phyloP scores from a whole-genome alignment of 2,888 invertebrate genomes.

The Aquatica leii region DNA sequence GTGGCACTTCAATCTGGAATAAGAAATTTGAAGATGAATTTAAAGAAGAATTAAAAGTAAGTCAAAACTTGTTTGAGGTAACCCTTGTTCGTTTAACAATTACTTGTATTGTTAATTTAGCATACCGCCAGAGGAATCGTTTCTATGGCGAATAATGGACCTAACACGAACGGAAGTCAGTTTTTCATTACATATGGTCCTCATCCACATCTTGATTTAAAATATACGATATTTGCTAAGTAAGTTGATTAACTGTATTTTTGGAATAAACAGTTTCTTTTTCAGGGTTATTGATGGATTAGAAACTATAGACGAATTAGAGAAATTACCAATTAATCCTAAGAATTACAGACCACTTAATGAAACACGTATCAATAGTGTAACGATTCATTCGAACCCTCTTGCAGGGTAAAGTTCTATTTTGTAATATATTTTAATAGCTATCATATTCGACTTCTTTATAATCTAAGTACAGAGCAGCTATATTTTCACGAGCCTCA shows the following conservation, averaged over 20 bases:
- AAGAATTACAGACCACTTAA: slow-evolving; percentile 89
- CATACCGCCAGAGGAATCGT: slow-evolving; percentile 89
- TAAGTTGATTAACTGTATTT: slow-evolving; percentile 59
- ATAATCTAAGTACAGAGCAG: slow-evolving; percentile 72
- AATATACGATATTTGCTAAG: slow-evolving; percentile 98
- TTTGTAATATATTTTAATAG: slow-evolving; percentile 19
- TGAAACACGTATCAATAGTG: slow-evolving; percentile 85
- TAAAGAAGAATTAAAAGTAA: slow-evolving; percentile 88
- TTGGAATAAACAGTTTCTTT: slow-evolving; percentile 12
- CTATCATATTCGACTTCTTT: slow-evolving; percentile 67
- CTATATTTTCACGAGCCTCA: slow-evolving; percentile 70
- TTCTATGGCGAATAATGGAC: slow-evolving; percentile 99
- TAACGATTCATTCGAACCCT: slow-evolving; percentile 98
- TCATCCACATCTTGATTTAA: slow-evolving; percentile 94
- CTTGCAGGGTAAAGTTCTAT: slow-evolving; percentile 73
- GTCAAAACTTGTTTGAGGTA: neutral
- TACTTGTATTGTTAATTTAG: too few relatives aligned
- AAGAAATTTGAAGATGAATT: slow-evolving; percentile 97
- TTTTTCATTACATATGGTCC: slow-evolving; percentile 96
- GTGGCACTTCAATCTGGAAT: slow-evolving; percentile 96
- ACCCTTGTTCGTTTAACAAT: too few relatives aligned
- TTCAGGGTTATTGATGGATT: slow-evolving; percentile 96
- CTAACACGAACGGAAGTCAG: slow-evolving; percentile 97
- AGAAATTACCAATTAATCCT: slow-evolving; percentile 92
- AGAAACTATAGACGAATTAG: slow-evolving; percentile 94